Conservation (phyloP, 2,888 invertebrate species). For the Dasypolia templi region DNA sequence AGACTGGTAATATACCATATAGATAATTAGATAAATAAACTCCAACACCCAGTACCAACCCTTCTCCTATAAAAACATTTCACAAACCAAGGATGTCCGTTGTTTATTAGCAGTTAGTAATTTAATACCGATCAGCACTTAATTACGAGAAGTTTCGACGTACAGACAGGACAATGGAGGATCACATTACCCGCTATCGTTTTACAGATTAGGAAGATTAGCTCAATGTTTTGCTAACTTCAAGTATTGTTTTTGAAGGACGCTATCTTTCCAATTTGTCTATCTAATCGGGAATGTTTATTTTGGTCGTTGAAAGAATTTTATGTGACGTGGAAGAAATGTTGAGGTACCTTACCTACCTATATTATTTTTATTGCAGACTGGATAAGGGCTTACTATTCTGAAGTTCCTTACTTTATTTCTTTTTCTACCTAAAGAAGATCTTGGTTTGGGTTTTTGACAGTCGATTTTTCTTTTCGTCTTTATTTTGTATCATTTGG, state of each 20-base stretch:
- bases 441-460: too few relatives aligned
- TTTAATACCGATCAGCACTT: slow-evolving; percentile 79
- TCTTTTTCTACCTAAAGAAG: too few relatives aligned
- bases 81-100: slow-evolving; percentile 54
- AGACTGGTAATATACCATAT: too few relatives aligned
- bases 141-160: slow-evolving; percentile 78
- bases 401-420: neutral
- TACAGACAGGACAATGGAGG: slow-evolving; percentile 84
- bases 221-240: slow-evolving; percentile 66
- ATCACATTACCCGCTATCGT: slow-evolving; percentile 82
- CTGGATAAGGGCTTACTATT: neutral
- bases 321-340: slow-evolving; percentile 4
- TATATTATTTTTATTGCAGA: neutral
- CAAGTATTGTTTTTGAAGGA: slow-evolving; percentile 53
- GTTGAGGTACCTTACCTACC: neutral
- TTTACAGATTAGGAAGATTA: slow-evolving; percentile 79
- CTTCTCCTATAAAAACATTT: slow-evolving; percentile 53
- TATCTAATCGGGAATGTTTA: slow-evolving; percentile 54
- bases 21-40: neutral
- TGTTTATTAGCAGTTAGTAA: slow-evolving; percentile 76
- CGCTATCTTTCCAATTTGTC: slow-evolving; percentile 56
- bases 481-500: too few relatives aligned
- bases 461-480: too few relatives aligned
- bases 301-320: slow-evolving; percentile 35
- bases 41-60: neutral